Percentiles rank a stretch among this genome's conserved stretches.
Evolutionary conservation across 2,797 vertebrate genomes (phyloP).

Genomic region (Sandelia bainsii): DNA sequence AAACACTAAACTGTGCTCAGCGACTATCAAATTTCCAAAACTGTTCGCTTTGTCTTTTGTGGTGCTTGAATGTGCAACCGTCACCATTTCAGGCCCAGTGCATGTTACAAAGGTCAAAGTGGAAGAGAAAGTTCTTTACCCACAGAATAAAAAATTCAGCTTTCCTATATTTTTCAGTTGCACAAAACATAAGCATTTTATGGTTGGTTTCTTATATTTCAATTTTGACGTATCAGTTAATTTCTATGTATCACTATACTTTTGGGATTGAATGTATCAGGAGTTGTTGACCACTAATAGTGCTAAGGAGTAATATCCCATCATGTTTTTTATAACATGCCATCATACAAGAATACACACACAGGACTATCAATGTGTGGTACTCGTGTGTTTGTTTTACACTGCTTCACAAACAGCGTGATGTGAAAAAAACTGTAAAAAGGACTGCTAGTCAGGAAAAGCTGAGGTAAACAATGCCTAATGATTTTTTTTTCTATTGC

Average conservation of each 20-base stretch:
- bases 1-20: conserved; percentile 34
- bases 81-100: background rate
- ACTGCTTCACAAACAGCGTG: no score
- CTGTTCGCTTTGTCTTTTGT: conserved; percentile 30
- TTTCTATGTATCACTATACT: no score
- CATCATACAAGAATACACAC: no score
- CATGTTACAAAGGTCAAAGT: conserved; percentile 21
- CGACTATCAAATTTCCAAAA: conserved; percentile 40
- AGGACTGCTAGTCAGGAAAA: no score
- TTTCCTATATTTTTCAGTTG: no score
- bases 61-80: conserved; percentile 13
- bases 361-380: background rate
- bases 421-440: no score
- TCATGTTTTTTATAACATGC: background rate
- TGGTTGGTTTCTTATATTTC: background rate
- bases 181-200: background rate
- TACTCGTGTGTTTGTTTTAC: background rate
- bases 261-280: no score
- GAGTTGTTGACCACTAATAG: background rate
- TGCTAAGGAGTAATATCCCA: background rate
- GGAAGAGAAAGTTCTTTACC: conserved; percentile 1
- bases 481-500: no score
- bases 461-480: no score
- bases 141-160: no score
- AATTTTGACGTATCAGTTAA: background rate